Percentiles rank a stretch among this genome's conserved stretches.
Conservation (phyloP, 2,888 invertebrate genomes). For the Hypomecis punctinalis region DNA sequence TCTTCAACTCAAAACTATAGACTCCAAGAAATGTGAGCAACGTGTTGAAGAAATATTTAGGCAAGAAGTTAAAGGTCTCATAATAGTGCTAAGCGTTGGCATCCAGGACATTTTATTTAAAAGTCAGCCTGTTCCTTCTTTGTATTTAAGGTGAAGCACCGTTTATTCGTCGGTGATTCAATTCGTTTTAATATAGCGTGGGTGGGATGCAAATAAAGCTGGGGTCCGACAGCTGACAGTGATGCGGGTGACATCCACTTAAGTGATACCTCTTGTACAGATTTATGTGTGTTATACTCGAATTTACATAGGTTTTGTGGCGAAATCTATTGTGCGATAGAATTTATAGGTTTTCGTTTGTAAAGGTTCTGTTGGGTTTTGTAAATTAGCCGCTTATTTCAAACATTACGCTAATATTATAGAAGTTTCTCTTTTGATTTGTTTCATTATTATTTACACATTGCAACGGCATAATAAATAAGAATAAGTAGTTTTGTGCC, state of each 20-base stretch:
- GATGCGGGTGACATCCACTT: conserved; percentile 67
- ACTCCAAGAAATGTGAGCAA: too few relatives aligned
- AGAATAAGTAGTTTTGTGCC: too few relatives aligned
- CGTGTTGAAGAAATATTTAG: too few relatives aligned
- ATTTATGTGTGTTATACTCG: conserved; percentile 53
- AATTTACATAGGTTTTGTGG: conserved; percentile 37
- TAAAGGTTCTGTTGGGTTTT: background rate
- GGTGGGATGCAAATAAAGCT: conserved; percentile 58
- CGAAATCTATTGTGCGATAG: conserved; percentile 17
- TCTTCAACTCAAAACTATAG: too few relatives aligned
- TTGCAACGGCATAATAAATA: too few relatives aligned
- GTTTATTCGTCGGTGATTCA: conserved; percentile 30
- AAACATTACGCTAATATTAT: too few relatives aligned
- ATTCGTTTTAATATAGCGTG: conserved; percentile 54
- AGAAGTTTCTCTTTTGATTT: too few relatives aligned
- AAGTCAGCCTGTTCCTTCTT: background rate
- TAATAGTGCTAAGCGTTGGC: too few relatives aligned
- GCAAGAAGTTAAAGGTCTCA: too few relatives aligned
- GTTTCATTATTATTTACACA: too few relatives aligned
- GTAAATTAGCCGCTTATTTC: background rate
- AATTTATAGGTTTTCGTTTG: conserved; percentile 5
- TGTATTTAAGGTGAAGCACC: conserved; percentile 13
- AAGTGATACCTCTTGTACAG: conserved; percentile 53
- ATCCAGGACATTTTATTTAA: background rate
- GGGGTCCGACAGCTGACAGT: conserved; percentile 60